Conservation (phyloP, 2,797 vertebrate species). For the Poeciliopsis gracilis region DNA sequence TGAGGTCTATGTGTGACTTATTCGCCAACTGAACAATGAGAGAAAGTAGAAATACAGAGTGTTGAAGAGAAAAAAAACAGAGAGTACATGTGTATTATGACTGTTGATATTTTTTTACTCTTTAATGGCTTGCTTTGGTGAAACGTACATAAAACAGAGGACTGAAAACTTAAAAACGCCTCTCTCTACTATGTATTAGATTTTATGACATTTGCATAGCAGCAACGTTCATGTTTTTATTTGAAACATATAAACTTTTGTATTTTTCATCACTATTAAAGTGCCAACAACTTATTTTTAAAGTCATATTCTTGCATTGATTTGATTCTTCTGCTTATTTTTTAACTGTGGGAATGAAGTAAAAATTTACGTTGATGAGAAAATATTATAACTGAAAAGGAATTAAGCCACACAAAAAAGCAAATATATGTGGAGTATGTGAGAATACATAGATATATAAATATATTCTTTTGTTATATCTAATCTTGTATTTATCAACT, state of each 20-base stretch:
- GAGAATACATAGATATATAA: slow-evolving; percentile 68
- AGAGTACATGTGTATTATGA: slow-evolving; percentile 10
- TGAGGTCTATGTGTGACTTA: slow-evolving; percentile 52
- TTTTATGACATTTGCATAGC: slow-evolving; percentile 36
- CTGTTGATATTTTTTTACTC: slow-evolving; percentile 42
- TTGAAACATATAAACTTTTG: slow-evolving; percentile 33
- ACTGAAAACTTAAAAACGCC: slow-evolving; percentile 25
- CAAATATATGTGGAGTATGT: slow-evolving; percentile 70
- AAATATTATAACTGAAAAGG: slow-evolving; percentile 61
- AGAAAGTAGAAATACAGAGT: slow-evolving; percentile 6
- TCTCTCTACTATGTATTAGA: slow-evolving; percentile 44
- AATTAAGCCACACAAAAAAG: slow-evolving; percentile 75
- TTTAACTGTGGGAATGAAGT: slow-evolving; percentile 62
- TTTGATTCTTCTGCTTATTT: slow-evolving; percentile 22
- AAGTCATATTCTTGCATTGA: slow-evolving; percentile 30
- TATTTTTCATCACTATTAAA: slow-evolving; percentile 54
- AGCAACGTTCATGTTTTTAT: slow-evolving; percentile 38
- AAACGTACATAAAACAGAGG: slow-evolving; percentile 24
- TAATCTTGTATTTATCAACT: slow-evolving; percentile 87
- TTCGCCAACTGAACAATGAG: slow-evolving; percentile 30
- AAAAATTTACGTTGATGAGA: slow-evolving; percentile 56
- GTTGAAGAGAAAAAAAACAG: slow-evolving; percentile 7
- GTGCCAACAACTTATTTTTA: slow-evolving; percentile 55
- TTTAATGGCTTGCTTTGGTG: slow-evolving; percentile 27
- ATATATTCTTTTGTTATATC: slow-evolving; percentile 87